Conservation (phyloP, 1,140 invertebrate species). For the Armadillidium nasatum region DNA sequence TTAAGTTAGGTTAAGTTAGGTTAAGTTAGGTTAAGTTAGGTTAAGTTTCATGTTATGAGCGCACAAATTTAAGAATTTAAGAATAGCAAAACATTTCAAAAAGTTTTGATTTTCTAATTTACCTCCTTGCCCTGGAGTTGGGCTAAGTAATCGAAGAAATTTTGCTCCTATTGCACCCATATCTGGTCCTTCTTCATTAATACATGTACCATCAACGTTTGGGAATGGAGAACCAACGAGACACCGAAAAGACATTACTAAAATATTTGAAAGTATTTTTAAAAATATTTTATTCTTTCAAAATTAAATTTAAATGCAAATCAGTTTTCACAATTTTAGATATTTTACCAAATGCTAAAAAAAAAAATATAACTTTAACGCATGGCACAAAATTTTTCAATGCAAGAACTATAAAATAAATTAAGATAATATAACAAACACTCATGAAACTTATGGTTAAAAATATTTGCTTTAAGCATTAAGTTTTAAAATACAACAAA, state of each 20-base stretch:
- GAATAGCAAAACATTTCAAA: not conserved
- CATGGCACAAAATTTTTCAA: too few species aligned
- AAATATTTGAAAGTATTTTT: not conserved
- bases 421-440: too few species aligned
- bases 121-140: slow-evolving; percentile 33
- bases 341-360: too few species aligned
- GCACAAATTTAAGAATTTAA: not conserved
- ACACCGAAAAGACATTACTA: slow-evolving; percentile 41
- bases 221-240: slow-evolving; percentile 42
- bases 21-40: not conserved
- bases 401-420: too few species aligned
- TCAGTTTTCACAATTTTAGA: too few species aligned
- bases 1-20: too few species aligned
- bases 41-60: not conserved
- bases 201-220: slow-evolving; percentile 39
- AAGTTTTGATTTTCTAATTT: not conserved
- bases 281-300: too few species aligned
- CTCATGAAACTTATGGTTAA: too few species aligned
- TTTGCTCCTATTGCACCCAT: slow-evolving; percentile 37
- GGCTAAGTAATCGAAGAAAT: slow-evolving; percentile 34
- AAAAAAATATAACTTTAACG: too few species aligned
- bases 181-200: slow-evolving; percentile 40
- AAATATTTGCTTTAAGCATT: not conserved
- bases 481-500: slow-evolving; percentile 11
- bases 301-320: too few species aligned